Evolutionary conservation across 2,797 vertebrate genomes (phyloP).

Genomic region (Acanthornis magna): DNA sequence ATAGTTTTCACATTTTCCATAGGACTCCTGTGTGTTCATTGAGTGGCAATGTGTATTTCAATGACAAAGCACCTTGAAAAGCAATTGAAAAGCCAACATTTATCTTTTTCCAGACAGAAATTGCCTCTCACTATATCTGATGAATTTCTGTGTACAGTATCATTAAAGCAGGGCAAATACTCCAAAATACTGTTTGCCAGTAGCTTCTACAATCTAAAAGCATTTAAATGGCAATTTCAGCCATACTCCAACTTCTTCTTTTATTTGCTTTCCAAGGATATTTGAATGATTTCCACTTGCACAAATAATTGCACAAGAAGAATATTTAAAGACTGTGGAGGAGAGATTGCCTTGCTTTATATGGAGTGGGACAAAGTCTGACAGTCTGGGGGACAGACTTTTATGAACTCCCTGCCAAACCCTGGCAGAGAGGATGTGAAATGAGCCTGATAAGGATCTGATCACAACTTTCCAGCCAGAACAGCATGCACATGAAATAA

Average conservation of each 20-base stretch:
- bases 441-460: conserved; percentile 48
- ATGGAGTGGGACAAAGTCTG: conserved; percentile 1
- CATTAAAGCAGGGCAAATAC: not conserved
- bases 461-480: conserved; percentile 28
- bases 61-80: not conserved
- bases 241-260: not conserved
- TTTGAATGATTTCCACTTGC: conserved; percentile 13
- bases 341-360: conserved; percentile 41
- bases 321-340: conserved; percentile 3
- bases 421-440: conserved; percentile 40
- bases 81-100: not conserved
- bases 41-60: not conserved
- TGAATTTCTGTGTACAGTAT: not conserved
- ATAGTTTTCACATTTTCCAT: not conserved
- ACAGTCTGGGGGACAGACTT: not conserved
- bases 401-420: conserved; percentile 10
- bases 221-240: conserved; percentile 4
- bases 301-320: not conserved
- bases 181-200: not conserved
- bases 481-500: conserved; percentile 25
- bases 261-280: not conserved
- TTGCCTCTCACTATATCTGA: not conserved
- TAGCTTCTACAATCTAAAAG: not conserved
- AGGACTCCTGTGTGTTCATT: not conserved
- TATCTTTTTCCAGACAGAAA: not conserved